Evolutionary conservation across 1,140 invertebrate genomes (phyloP), one percentile per base, ranked within the genome.

Genomic region (Drosophila simulans): DNA sequence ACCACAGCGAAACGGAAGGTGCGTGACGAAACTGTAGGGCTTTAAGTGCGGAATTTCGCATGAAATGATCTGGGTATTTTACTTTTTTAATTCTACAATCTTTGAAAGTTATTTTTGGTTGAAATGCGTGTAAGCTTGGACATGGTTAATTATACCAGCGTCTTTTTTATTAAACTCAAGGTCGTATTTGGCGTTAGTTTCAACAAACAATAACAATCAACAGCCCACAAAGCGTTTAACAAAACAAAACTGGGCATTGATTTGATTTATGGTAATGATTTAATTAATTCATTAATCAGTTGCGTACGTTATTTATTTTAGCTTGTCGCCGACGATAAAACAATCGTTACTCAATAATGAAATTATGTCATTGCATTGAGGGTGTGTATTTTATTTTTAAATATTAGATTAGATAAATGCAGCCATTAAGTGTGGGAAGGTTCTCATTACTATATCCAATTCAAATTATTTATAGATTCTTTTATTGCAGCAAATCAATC

Each of bases 201-300:
- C 7, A 11, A 39, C 12, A 39, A 25, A 49, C 13, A 54, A 13
- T 53, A 22, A 39, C n/a, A 40, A 40, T 35, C 22, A 27, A 20
- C 49, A 40, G 15, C 4, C 34, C 31, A 31, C 25, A 17, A 34
- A 11, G 15, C 20, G 11, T 15, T 25, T 17, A 27, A 17, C 31
- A 11, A 39, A 37, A 53, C 57, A 52, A 53, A 53, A 17, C 48
- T 20, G 35, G 22, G 12, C 0, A 31, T 56, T 40, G 34, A 39
- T 62, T 62, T 57, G 52, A 62, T 62, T 62, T 62, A 62, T 62
- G 58, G 12, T 57, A 57, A 62, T 57, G 58, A 56, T 62, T 62
- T 42, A 31, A 40, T 62, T 62, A 56, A 62, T 56, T 7, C 58
- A 62, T 62, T 31, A 62, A 62, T 62, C 58, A 62, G 35, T 15